Base-by-base conservation (phyloP, 1,140 invertebrate species). In the Lysiphlebus fabarum region DNA sequence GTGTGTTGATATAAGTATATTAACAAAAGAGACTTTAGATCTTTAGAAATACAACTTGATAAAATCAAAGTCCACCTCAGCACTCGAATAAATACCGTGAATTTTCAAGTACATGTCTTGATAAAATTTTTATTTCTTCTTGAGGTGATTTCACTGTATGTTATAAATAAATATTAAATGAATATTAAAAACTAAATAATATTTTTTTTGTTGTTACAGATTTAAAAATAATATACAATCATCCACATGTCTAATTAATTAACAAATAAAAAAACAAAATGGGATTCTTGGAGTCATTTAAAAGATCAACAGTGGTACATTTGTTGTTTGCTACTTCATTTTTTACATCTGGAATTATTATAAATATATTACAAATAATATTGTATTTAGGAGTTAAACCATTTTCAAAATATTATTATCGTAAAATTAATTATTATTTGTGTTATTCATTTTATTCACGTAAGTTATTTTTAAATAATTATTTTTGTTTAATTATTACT, bases 361-460 rank as follows among this genome's bases (percentile, higher is more conserved):
- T 96, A 53, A 96, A 94, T 82, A 79, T 91, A 59, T 73, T 89
- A 64, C 92, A 95, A 81, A 83, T 84, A 61, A 68, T 91, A 67
- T 81, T 94, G 69, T 94, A 88, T 76, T 76, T 90, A 66, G 82
- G 83, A 58, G 68, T 96, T 37, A 86, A 86, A 70, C 89, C 88
- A 26, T 83, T 90, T 65, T 90, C 87, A 70, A 88, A 87, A 75
- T 74, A 78, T 65, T 77, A 91, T 41, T 97, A 91, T 76, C 86
- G 95, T 70, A 90, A 92, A 79, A 84, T 97, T 50, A 95, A 95
- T 79, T 95, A 93, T 75, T 95, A 95, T 79, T 80, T 96, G 58
- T 90, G 88, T 63, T 96, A 94, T 72, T 89, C 89, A 62, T 85
- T 93, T 67, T 93, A 94, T 83, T 86, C 87, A 76, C 91, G 93